Percentiles rank a stretch among this genome's conserved stretches.
Evolutionary conservation across 2,888 invertebrate genomes (phyloP).

Genomic region (Schizaphis graminum): DNA sequence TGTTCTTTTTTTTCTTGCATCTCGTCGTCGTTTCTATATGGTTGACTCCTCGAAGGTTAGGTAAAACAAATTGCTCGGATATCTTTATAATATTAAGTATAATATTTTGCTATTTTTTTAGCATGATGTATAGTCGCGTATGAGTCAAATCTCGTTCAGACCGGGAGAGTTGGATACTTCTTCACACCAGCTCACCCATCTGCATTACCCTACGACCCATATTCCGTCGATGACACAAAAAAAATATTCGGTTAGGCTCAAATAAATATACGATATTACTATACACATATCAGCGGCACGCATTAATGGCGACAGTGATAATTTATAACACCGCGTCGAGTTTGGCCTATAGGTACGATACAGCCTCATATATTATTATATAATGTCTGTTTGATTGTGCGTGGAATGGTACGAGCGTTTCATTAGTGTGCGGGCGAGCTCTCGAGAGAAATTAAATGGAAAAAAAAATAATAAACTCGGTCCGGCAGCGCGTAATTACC

Average conservation of each 20-base stretch:
- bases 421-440: conserved; percentile 48
- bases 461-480: conserved; percentile 5
- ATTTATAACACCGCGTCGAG: neutral
- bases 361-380: conserved; percentile 14
- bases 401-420: conserved; percentile 3
- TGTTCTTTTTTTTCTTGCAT: conserved; percentile 4
- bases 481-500: conserved; percentile 41
- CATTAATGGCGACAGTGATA: neutral
- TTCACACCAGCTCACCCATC: neutral
- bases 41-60: neutral
- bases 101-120: neutral
- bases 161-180: neutral
- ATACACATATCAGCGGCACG: neutral
- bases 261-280: neutral
- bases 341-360: neutral
- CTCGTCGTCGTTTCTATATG: neutral
- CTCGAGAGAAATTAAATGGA: neutral
- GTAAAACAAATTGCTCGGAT: conserved; percentile 35
- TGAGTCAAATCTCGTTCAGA: neutral
- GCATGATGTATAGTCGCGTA: neutral
- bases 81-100: neutral
- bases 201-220: too few relatives aligned
- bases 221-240: neutral
- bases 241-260: neutral
- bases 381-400: conserved; percentile 3